These are phyloP conservation scores for Setophaga petechia DNA, from an alignment of 2,113 vertebrate species.

Conservation along the genomic window DNA sequence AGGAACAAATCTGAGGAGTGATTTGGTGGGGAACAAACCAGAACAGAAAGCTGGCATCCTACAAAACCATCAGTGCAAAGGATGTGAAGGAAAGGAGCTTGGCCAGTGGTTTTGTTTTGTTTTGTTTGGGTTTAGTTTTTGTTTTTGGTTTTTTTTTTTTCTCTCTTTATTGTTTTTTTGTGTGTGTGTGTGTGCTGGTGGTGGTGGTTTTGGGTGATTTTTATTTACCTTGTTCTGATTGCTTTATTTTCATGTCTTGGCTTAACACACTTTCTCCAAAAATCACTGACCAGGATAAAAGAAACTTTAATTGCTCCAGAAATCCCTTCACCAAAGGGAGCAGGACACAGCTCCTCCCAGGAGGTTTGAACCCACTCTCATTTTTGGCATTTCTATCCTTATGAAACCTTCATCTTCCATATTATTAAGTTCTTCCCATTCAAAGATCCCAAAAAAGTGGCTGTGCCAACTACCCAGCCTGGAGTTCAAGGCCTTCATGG, in stretches of 20 bases:
- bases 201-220: background rate
- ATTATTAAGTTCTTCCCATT: background rate
- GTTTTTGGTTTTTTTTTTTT: too few species aligned
- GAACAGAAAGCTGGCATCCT: background rate
- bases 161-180: too few species aligned
- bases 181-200: background rate
- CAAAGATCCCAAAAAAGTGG: background rate
- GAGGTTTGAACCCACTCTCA: background rate
- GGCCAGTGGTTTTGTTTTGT: background rate
- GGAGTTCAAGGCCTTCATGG: constrained; percentile 13
- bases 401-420: background rate
- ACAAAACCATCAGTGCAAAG: background rate
- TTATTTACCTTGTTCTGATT: background rate
- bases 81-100: background rate
- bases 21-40: background rate
- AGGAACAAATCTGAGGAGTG: background rate
- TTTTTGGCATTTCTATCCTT: background rate
- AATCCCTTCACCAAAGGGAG: background rate
- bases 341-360: fast-evolving
- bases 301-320: background rate
- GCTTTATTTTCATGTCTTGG: background rate
- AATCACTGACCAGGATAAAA: background rate
- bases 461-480: background rate
- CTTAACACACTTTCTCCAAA: background rate
- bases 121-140: too few species aligned